These are phyloP conservation scores for Xanthorhoe spadicearia DNA, from an alignment of 2,888 invertebrate genomes.

Conservation along the genomic window DNA sequence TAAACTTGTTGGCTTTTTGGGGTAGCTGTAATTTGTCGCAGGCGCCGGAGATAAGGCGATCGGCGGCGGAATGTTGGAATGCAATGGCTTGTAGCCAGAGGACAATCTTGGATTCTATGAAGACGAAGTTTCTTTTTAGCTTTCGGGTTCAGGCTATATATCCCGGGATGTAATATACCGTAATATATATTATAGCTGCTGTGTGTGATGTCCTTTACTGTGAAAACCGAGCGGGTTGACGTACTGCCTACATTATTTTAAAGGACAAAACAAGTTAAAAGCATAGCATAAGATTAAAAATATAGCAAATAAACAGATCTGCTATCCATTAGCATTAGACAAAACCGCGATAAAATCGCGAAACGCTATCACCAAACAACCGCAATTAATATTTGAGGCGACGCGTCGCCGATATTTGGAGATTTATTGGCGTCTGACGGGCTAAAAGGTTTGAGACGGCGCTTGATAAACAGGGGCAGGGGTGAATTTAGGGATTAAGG, in stretches of 20 bases:
- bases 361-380: conserved; percentile 58
- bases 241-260: too few species aligned
- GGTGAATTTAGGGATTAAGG: conserved; percentile 10
- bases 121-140: too few species aligned
- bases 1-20: conserved; percentile 77
- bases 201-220: too few species aligned
- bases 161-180: too few species aligned
- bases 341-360: conserved; percentile 33
- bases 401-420: conserved; percentile 62
- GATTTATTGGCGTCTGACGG: conserved; percentile 71
- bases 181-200: too few species aligned
- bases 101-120: too few species aligned
- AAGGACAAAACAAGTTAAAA: too few species aligned
- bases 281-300: not conserved
- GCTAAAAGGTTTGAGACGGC: conserved; percentile 77
- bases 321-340: conserved; percentile 52
- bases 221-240: too few species aligned
- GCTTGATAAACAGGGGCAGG: conserved; percentile 66
- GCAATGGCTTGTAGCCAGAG: conserved; percentile 13
- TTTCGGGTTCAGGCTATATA: too few species aligned
- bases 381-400: conserved; percentile 67
- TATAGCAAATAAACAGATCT: conserved; percentile 20
- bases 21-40: conserved; percentile 82
- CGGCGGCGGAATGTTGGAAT: conserved; percentile 71
- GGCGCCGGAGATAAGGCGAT: conserved; percentile 82